Conservation (phyloP, 2,888 invertebrate species). For the Polylopha cassiicola region DNA sequence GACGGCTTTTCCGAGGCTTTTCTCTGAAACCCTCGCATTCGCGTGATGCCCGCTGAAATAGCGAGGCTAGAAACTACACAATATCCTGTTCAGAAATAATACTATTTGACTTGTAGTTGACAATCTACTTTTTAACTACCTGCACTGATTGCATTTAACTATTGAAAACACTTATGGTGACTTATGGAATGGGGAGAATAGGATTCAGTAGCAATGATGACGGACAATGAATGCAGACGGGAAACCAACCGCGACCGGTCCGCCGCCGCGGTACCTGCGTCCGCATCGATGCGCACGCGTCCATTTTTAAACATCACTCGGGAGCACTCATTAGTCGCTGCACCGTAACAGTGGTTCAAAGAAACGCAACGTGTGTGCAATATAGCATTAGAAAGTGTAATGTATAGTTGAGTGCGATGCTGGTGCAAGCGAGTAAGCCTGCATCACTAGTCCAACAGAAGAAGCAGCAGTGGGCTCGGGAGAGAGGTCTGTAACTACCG, state of each 20-base stretch:
- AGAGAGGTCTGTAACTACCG: constrained; percentile 89
- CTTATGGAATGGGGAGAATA: constrained; percentile 6
- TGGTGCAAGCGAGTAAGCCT: constrained; percentile 62
- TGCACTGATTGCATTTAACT: too few relatives aligned
- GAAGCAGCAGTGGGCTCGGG: constrained; percentile 94
- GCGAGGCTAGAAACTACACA: constrained; percentile 59
- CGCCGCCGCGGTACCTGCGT: constrained; percentile 40
- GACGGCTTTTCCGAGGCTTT: constrained; percentile 73
- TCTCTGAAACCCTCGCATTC: constrained; percentile 62
- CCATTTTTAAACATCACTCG: constrained; percentile 62
- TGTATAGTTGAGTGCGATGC: constrained; percentile 68
- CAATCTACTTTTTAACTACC: too few relatives aligned
- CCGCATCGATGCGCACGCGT: constrained; percentile 49
- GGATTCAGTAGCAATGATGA: constrained; percentile 47
- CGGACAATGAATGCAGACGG: constrained; percentile 68
- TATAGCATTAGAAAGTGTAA: constrained; percentile 73
- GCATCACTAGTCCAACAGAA: constrained; percentile 89
- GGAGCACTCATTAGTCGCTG: constrained; percentile 64
- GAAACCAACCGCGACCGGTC: constrained; percentile 65
- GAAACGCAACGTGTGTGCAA: constrained; percentile 64
- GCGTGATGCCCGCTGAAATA: constrained; percentile 69
- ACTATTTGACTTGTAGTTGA: too few relatives aligned
- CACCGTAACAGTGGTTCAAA: constrained; percentile 64
- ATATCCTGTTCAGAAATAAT: too few relatives aligned
- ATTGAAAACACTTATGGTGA: background rate